phyloP scores from a whole-genome alignment of 2,797 vertebrate species.

The Micropoecilia bifurca region DNA sequence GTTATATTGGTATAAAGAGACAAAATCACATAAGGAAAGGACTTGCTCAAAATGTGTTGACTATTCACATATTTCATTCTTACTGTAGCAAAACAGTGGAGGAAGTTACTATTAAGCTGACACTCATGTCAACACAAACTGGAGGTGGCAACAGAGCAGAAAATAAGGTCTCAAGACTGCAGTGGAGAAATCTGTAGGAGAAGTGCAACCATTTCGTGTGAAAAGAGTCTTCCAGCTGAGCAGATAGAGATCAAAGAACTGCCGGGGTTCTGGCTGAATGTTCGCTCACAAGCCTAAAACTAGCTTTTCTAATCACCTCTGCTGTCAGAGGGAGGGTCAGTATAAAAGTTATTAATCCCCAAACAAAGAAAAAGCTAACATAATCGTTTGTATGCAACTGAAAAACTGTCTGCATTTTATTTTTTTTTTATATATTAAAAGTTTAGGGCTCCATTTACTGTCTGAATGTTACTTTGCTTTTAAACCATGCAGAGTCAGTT shows the following conservation, averaged over 20 bases:
- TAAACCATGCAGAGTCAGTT: neutral
- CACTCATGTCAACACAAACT: conserved; percentile 67
- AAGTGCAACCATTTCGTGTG: conserved; percentile 66
- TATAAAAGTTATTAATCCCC: conserved; percentile 58
- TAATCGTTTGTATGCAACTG: conserved; percentile 20
- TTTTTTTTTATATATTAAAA: neutral
- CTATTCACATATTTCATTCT: conserved; percentile 13
- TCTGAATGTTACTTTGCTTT: neutral
- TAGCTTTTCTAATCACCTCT: conserved; percentile 63
- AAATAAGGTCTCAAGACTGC: conserved; percentile 52
- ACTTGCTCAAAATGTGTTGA: neutral
- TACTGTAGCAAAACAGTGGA: conserved; percentile 27
- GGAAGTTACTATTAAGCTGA: conserved; percentile 42
- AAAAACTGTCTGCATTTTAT: conserved; percentile 15
- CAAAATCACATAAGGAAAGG: neutral
- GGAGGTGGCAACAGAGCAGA: conserved; percentile 56
- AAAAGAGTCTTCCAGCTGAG: conserved; percentile 66
- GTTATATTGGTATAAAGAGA: neutral
- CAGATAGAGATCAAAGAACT: conserved; percentile 72
- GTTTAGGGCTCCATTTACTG: neutral
- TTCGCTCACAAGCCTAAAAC: conserved; percentile 51
- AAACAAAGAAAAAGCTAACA: conserved; percentile 48
- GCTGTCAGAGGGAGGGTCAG: conserved; percentile 45
- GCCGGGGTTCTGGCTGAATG: conserved; percentile 50
- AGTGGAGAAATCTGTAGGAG: conserved; percentile 54